Percentiles rank a stretch among this genome's conserved stretches.
Conservation (phyloP, 2,113 vertebrate species). For the Diglossa brunneiventris region DNA sequence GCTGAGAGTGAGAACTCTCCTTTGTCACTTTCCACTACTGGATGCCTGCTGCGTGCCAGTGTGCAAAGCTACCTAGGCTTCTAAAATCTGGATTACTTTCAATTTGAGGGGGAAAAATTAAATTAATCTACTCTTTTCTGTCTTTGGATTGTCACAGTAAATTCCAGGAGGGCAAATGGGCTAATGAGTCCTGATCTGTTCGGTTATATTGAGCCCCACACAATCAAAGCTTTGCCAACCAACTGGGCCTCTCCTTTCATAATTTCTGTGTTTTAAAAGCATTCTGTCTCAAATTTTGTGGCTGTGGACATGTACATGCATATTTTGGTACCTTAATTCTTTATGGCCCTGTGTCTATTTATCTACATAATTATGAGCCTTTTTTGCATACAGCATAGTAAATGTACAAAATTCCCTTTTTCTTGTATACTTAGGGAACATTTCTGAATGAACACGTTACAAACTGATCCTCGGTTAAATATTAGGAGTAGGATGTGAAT, state of each 20-base stretch:
- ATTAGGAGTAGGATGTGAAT: conserved; percentile 50
- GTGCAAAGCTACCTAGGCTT: conserved; percentile 64
- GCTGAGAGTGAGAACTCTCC: conserved; percentile 72
- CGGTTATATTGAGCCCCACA: background rate
- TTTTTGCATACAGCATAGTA: background rate
- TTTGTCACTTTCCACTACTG: conserved; percentile 72
- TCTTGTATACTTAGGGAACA: background rate
- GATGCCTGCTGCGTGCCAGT: conserved; percentile 70
- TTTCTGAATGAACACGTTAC: conserved; percentile 48
- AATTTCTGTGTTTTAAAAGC: background rate
- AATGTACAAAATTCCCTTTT: background rate
- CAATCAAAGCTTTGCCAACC: conserved; percentile 13
- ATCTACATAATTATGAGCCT: background rate
- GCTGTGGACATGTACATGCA: background rate
- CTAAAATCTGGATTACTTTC: conserved; percentile 64
- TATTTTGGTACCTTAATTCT: background rate
- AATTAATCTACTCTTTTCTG: conserved; percentile 62
- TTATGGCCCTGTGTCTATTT: background rate
- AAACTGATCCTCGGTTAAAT: conserved; percentile 41
- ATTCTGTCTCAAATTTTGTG: background rate
- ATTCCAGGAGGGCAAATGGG: conserved; percentile 62
- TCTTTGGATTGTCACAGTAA: conserved; percentile 54
- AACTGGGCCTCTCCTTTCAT: background rate
- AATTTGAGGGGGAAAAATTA: conserved; percentile 53
- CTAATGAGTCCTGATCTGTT: conserved; percentile 46